Evolutionary conservation across 1,140 invertebrate genomes (phyloP), one percentile per base, ranked within the genome.

Genomic region (Panulirus ornatus): DNA sequence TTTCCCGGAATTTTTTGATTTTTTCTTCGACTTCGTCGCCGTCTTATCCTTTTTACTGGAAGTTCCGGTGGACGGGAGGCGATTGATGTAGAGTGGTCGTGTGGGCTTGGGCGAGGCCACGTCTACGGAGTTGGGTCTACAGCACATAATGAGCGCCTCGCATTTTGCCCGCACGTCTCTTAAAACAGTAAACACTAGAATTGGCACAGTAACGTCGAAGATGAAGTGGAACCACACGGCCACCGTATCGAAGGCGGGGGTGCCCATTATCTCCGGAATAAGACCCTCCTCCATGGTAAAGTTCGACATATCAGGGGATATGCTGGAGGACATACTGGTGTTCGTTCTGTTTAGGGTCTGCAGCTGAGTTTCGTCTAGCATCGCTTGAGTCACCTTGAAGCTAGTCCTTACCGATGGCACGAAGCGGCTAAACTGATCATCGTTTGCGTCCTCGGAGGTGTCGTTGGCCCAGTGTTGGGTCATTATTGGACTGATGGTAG

Each of bases 221-320:
- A 91, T 51, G 70, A 79, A 92, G 30, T 89, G 75, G 34, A 92
- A 79, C 91, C 91, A 92, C 11, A 92, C 73, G 75, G 90, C 90
- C 22, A 85, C 89, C 3, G 91, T 92, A 51, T 92, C 91, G 47
- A 82, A 91, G 27, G 34, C 79, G 1, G 79, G 70, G 14, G 84
- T 88, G 66, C 47, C 40, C 5, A 79, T 34, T 30, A 92, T 84
- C 40, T 92, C 91, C 16, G 91, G 88, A 51, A 92, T 91, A 19
- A 88, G 51, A 14, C 76, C 34, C 14, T 83, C 66, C 27, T 89
- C 34, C 88, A 89, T 38, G 51, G 79, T 89, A 8, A 89, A 73
- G 44, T 89, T 89, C 36, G 63, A 40, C 22, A 54, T 86, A 19
- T 76, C 70, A n/a, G 36, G 19, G 3, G 63, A 14, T 30, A 73